Evolutionary conservation across 2,113 vertebrate species (phyloP), one percentile per base, ranked within the genome.

Genomic region (Erinaceus europaeus): DNA sequence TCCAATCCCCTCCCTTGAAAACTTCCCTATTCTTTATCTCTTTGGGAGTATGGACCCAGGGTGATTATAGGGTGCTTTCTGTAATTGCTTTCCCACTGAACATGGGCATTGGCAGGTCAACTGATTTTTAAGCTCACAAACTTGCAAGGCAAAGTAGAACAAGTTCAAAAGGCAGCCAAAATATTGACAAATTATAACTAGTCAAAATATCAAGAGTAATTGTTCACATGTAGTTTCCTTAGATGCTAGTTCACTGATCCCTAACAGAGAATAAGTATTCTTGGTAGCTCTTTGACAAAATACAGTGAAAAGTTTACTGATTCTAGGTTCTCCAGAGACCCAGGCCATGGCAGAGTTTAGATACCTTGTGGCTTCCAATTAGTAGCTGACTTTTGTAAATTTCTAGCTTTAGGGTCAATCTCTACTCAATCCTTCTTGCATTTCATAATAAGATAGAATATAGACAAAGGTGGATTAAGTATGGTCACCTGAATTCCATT

Each of bases 231-330:
- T 13, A 17, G 59, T 62, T 76, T 90, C n/a, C 32, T 90, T 29
- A 72, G 29, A 87, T 38, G 53, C 3, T 61, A 74, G 65, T 52
- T 90, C 75, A 91, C 11, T 82, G 69, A 81, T n/a, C 27, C 71
- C 40, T 29, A 67, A 62, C 61, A 91, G 44, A 85, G 42, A 92
- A 32, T 59, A 68, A 91, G 29, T 76, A 59, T 84, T 61, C 78
- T 57, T 44, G 50, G 29, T 71, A 75, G 57, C 5, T 53, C 71
- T 61, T 83, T 83, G 40, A 36, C 59, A 82, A 34, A 74, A 50
- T n/a, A 61, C 32, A 76, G 74, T 21, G 52, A 20, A 90, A 88
- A 53, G 21, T 34, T 27, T 74, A 29, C 23, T 69, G 38, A 73
- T 68, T 83, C 25, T 79, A 59, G 86, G 32, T 73, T 65, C 21